Evolutionary conservation across 2,888 invertebrate species (phyloP).

Genomic region (Mesorhabditis belari): DNA sequence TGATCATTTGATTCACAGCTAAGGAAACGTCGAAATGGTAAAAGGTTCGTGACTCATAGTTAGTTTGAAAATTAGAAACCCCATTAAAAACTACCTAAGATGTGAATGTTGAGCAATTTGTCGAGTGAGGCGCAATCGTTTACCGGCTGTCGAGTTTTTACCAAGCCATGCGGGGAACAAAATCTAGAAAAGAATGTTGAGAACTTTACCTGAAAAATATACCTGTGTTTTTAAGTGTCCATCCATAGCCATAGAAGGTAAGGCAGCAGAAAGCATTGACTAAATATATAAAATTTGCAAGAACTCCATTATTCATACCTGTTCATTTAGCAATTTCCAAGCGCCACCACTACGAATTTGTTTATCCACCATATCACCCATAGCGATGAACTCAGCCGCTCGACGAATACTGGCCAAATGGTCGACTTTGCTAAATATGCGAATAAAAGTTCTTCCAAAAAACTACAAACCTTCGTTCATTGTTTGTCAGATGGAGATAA

Average conservation of each 20-base stretch:
- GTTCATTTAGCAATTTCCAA: conserved; percentile 78
- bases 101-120: conserved; percentile 81
- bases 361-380: conserved; percentile 77
- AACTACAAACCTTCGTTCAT: conserved; percentile 10
- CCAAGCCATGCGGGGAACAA: conserved; percentile 94
- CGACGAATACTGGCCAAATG: conserved; percentile 66
- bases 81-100: conserved; percentile 64
- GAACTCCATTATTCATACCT: conserved; percentile 56
- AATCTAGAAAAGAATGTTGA: conserved; percentile 65
- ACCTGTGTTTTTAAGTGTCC: conserved; percentile 63
- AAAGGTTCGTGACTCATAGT: no score
- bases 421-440: neutral
- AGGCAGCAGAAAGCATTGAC: conserved; percentile 80
- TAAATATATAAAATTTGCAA: conserved; percentile 32
- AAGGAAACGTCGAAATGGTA: no score
- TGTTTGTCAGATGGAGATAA: conserved; percentile 67
- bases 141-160: conserved; percentile 77
- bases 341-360: conserved; percentile 67
- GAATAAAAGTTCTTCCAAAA: no score
- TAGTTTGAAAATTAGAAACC: no score
- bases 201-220: neutral
- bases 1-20: no score
- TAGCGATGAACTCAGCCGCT: conserved; percentile 77
- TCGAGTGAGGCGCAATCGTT: conserved; percentile 73
- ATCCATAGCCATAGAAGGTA: conserved; percentile 78